Percentiles rank a stretch among this genome's conserved stretches.
These are phyloP conservation scores for Cyphomyrus discorhynchus DNA, from an alignment of 2,113 vertebrate genomes.

Conservation along the genomic window DNA sequence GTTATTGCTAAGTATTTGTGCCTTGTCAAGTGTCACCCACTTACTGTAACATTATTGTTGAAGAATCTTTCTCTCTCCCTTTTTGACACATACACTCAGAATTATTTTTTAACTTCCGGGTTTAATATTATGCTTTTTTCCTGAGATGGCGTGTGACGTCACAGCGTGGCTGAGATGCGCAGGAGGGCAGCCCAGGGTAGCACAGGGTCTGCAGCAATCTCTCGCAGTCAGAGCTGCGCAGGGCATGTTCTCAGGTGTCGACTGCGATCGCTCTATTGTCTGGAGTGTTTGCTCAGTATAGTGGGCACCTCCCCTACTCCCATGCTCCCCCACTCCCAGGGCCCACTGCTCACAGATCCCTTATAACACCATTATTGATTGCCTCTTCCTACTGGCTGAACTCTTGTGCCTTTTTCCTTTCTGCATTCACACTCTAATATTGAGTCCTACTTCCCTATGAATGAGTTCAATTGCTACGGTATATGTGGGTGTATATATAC, in stretches of 20 bases:
- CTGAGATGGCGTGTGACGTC: background rate
- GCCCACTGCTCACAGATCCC: background rate
- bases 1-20: background rate
- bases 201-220: background rate
- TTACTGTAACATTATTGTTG: background rate
- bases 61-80: background rate
- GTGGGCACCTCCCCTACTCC: too few relatives aligned
- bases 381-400: constrained; percentile 6
- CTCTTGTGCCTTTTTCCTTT: constrained; percentile 7
- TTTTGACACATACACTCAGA: background rate
- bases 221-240: background rate
- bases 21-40: background rate
- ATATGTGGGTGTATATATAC: background rate
- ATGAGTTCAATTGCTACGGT: background rate
- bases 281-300: background rate
- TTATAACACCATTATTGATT: constrained; percentile 38
- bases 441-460: constrained; percentile 13
- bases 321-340: background rate
- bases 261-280: background rate
- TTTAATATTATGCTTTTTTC: background rate
- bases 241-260: background rate
- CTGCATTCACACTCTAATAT: constrained; percentile 1
- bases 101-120: background rate
- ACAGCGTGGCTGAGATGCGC: background rate
- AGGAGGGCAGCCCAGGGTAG: too few relatives aligned